A percentile compares a stretch with the other conserved stretches of the same genome.
These are phyloP conservation scores for Stichodactyla mertensii DNA, from an alignment of 64 coral and sea anemone species.

Conservation along the genomic window DNA sequence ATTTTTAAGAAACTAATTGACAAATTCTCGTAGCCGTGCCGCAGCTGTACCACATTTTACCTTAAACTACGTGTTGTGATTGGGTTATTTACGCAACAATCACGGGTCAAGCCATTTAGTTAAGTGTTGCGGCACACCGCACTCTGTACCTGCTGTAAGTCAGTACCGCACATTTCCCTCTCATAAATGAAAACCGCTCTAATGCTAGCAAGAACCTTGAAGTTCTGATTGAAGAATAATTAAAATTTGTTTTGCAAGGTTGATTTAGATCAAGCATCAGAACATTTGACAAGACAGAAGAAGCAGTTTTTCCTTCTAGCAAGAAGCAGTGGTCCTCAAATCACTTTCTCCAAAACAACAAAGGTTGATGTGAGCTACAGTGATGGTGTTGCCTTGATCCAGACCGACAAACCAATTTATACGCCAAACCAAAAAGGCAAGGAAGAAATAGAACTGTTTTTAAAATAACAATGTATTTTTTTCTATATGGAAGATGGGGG, in stretches of 20 bases:
- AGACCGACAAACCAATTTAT: constrained; percentile 71
- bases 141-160: too few relatives aligned
- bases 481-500: not conserved
- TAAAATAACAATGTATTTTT: not conserved
- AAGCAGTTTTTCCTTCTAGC: not conserved
- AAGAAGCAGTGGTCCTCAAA: not conserved
- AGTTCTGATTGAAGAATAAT: too few relatives aligned
- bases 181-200: too few relatives aligned
- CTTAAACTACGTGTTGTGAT: too few relatives aligned
- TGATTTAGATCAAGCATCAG: not conserved
- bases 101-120: too few relatives aligned
- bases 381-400: constrained; percentile 48
- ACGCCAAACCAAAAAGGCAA: constrained; percentile 49
- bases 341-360: not conserved
- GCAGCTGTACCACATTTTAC: too few relatives aligned
- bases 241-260: not conserved
- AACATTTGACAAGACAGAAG: not conserved
- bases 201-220: not conserved
- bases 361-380: constrained; percentile 47
- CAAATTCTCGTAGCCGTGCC: too few relatives aligned
- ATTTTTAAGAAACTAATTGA: too few relatives aligned
- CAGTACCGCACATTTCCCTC: too few relatives aligned
- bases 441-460: not conserved
- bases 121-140: too few relatives aligned
- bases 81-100: too few relatives aligned